Conservation (phyloP, 2,888 invertebrate genomes). For the Hydrotaea cyrtoneurina region DNA sequence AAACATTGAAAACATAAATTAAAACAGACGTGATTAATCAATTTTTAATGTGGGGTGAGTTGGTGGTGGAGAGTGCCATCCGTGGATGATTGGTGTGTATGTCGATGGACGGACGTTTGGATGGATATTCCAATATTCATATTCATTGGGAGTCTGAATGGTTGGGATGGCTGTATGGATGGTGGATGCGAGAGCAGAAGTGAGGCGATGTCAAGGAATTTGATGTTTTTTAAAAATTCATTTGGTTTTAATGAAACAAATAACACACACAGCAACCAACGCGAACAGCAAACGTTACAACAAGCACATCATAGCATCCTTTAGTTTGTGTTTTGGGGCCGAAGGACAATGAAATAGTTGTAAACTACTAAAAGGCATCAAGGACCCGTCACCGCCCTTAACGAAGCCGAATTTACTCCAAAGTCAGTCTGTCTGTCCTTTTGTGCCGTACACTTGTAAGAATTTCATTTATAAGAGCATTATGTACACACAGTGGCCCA, state of each 20-base stretch:
- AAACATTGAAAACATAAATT: conserved; percentile 29
- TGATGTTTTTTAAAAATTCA: conserved; percentile 29
- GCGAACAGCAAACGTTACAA: background rate
- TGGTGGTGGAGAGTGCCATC: conserved; percentile 5
- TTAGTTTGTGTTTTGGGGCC: background rate
- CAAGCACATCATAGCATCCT: too few relatives aligned
- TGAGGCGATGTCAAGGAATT: conserved; percentile 59
- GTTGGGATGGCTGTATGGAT: background rate
- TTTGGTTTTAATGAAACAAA: conserved; percentile 2
- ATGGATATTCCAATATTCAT: background rate
- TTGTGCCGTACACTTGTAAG: conserved; percentile 27
- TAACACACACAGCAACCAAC: background rate
- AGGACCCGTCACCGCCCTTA: conserved; percentile 60
- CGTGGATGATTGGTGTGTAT: background rate
- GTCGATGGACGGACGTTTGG: background rate
- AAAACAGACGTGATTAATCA: conserved; percentile 59
- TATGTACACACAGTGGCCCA: background rate
- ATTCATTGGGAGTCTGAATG: too few relatives aligned
- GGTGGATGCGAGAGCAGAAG: conserved; percentile 25
- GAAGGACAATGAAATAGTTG: conserved; percentile 36
- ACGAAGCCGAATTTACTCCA: conserved; percentile 27
- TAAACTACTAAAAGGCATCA: conserved; percentile 41
- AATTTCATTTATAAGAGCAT: background rate
- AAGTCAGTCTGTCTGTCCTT: conserved; percentile 30
- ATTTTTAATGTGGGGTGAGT: conserved; percentile 55